A percentile compares a stretch with the other conserved stretches of the same genome.
Evolutionary conservation across 1,140 invertebrate genomes (phyloP).

Genomic region (Myzus persicae): DNA sequence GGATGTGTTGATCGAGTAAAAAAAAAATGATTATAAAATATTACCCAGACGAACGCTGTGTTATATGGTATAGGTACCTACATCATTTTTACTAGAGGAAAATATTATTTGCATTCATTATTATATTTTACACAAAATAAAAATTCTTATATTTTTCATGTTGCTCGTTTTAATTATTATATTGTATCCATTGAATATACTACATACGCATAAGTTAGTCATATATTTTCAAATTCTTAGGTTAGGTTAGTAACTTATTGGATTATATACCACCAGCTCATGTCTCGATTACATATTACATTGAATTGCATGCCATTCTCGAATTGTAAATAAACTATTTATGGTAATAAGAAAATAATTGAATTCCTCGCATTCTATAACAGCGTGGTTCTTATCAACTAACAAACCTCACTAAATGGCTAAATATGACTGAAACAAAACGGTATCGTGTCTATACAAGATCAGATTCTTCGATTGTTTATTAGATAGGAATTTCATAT

Average conservation of each 20-base stretch:
- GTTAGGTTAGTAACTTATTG: too few species aligned
- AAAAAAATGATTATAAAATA: not conserved
- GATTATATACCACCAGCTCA: not conserved
- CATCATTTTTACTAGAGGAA: not conserved
- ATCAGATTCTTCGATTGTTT: not conserved
- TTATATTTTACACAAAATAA: not conserved
- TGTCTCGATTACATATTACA: not conserved
- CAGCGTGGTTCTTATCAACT: not conserved
- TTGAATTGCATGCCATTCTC: not conserved
- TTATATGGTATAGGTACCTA: not conserved
- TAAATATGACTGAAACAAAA: not conserved
- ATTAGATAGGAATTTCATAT: not conserved
- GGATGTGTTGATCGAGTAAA: constrained; percentile 5
- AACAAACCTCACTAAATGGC: not conserved
- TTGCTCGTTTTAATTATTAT: not conserved
- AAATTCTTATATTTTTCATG: not conserved
- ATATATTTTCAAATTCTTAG: not conserved
- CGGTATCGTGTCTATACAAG: not conserved
- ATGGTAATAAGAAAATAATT: not conserved
- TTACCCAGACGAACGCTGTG: not conserved
- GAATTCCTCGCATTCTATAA: not conserved
- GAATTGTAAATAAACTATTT: not conserved
- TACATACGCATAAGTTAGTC: not conserved
- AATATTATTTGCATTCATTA: not conserved
- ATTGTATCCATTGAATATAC: not conserved